Conservation (phyloP, 2,888 invertebrate genomes). For the Callyntrura sp. region DNA sequence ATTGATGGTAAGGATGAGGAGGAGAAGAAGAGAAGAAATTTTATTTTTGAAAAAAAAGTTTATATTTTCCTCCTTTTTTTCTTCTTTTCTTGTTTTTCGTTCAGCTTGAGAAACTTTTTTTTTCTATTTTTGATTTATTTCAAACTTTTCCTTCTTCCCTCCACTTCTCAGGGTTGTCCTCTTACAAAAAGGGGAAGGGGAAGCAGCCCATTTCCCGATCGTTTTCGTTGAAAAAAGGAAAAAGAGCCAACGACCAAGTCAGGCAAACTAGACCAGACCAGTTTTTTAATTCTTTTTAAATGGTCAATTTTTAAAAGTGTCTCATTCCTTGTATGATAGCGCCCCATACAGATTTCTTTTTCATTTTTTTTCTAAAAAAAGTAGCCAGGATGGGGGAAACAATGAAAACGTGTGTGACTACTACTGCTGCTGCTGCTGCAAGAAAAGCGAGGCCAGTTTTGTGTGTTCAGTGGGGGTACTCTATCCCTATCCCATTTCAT, state of each 20-base stretch:
- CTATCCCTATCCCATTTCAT: no score
- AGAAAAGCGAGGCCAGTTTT: no score
- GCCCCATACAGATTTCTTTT: no score
- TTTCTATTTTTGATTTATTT: background rate
- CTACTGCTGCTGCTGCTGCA: no score
- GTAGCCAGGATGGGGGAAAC: no score
- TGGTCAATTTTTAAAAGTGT: no score
- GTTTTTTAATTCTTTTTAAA: no score
- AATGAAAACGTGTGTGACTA: no score
- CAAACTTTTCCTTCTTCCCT: constrained; percentile 4
- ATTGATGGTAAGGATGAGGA: no score
- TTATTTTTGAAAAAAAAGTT: background rate
- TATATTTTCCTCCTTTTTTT: background rate
- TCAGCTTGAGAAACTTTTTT: constrained; percentile 6
- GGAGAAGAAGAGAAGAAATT: background rate
- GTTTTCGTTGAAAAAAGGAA: background rate
- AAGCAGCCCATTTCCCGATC: background rate
- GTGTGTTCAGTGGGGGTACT: no score
- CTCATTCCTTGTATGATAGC: no score
- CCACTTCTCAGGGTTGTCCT: background rate
- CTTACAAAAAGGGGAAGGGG: background rate
- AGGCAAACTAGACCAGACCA: background rate
- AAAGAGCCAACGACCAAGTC: background rate
- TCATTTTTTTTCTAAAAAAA: no score
- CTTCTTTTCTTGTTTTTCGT: background rate